Percentiles rank a stretch among this genome's conserved stretches.
phyloP scores from a whole-genome alignment of 2,113 vertebrate species.

The Sisor rabdophorus region DNA sequence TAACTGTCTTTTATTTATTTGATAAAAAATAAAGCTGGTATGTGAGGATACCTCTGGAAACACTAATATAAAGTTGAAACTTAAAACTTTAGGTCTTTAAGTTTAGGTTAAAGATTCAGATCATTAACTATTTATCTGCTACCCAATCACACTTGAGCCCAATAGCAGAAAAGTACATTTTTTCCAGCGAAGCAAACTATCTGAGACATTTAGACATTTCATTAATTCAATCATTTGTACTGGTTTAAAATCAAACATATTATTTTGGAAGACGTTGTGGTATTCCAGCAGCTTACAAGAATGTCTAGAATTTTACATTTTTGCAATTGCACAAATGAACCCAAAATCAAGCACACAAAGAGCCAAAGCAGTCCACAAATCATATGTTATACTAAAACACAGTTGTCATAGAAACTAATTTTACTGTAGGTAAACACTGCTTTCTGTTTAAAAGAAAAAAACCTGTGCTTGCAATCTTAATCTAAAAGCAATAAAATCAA shows the following conservation, averaged over 20 bases:
- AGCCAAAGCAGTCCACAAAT: too few species aligned
- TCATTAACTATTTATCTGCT: neutral
- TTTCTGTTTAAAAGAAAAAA: too few species aligned
- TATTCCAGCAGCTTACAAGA: neutral
- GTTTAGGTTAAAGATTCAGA: too few species aligned
- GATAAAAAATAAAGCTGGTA: neutral
- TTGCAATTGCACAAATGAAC: too few species aligned
- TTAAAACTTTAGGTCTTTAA: neutral
- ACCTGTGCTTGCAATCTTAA: too few species aligned
- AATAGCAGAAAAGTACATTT: neutral
- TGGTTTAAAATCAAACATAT: neutral
- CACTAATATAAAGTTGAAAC: neutral
- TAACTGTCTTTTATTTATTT: neutral
- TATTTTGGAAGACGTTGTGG: too few species aligned
- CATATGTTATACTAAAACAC: too few species aligned
- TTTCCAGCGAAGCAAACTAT: neutral
- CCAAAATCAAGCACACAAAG: too few species aligned
- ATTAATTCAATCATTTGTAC: neutral
- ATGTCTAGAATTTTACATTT: too few species aligned
- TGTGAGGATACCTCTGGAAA: neutral
- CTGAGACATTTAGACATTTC: neutral
- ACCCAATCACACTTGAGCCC: neutral
- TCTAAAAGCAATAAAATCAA: too few species aligned
- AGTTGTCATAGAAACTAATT: too few species aligned
- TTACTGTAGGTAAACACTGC: too few species aligned